Conservation (phyloP, 2,888 invertebrate species). For the Callyntrura guangdongensis region DNA sequence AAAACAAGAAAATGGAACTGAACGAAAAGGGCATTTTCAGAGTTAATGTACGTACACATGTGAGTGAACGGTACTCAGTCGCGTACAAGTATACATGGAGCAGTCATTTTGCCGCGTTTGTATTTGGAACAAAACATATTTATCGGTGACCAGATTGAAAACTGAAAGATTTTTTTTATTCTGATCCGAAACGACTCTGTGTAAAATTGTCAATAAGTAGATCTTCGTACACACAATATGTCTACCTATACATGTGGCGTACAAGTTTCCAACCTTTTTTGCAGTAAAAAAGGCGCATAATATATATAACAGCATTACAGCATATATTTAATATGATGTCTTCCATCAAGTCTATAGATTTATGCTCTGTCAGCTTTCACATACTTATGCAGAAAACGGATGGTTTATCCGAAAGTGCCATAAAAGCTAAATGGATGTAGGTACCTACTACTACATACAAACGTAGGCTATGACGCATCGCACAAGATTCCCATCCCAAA, state of each 20-base stretch:
- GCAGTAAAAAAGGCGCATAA: not conserved
- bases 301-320: not conserved
- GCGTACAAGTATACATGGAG: not conserved
- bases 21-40: not conserved
- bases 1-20: constrained; percentile 46
- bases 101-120: constrained; percentile 9
- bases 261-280: too few relatives aligned
- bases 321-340: not conserved
- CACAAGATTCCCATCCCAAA: constrained; percentile 18
- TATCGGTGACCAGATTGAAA: constrained; percentile 42
- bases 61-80: constrained; percentile 32
- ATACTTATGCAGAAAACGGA: not conserved
- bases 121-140: constrained; percentile 34
- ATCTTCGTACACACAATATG: not conserved
- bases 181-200: constrained; percentile 1
- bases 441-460: too few relatives aligned
- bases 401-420: not conserved
- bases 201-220: not conserved
- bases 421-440: not conserved
- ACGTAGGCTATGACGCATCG: not conserved
- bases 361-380: not conserved
- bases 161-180: not conserved
- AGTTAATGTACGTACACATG: not conserved
- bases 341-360: not conserved
- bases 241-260: not conserved